Percentiles rank a stretch among this genome's conserved stretches.
Evolutionary conservation across 2,888 invertebrate genomes (phyloP).

Genomic region (Erannis defoliaria): DNA sequence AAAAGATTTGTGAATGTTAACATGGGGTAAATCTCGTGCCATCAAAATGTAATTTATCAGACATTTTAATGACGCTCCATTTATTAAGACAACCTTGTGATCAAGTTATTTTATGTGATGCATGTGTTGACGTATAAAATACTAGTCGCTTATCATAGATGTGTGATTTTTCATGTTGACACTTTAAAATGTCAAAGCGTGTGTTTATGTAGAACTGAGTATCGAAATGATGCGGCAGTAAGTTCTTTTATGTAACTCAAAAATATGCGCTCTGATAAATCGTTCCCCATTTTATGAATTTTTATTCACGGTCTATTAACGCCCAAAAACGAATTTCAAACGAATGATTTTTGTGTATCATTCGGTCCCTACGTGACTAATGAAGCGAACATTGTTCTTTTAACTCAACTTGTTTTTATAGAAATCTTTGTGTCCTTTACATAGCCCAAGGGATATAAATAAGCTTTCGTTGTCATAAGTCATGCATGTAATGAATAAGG

Average conservation of each 20-base stretch:
- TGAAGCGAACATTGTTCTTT: constrained; percentile 73
- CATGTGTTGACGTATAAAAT: constrained; percentile 22
- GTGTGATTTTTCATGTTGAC: constrained; percentile 35
- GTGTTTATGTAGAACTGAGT: constrained; percentile 19
- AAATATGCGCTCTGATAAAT: constrained; percentile 28
- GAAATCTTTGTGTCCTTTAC: constrained; percentile 72
- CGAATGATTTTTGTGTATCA: constrained; percentile 33
- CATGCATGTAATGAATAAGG: constrained; percentile 87
- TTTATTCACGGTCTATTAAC: constrained; percentile 58
- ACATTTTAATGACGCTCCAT: constrained; percentile 20
- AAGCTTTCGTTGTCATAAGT: constrained; percentile 78
- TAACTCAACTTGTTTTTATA: constrained; percentile 65
- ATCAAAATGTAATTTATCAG: constrained; percentile 30
- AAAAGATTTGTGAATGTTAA: constrained; percentile 19
- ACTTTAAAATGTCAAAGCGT: constrained; percentile 34
- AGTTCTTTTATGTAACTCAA: constrained; percentile 19
- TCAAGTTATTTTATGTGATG: constrained; percentile 26
- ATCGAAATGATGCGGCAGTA: constrained; percentile 13
- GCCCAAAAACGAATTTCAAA: constrained; percentile 46
- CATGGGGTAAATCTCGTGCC: constrained; percentile 6
- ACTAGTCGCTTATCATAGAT: constrained; percentile 19
- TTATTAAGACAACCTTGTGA: constrained; percentile 20
- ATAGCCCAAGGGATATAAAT: constrained; percentile 80
- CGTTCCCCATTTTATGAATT: constrained; percentile 26
- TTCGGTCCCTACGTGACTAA: constrained; percentile 73